Base-by-base conservation (phyloP, 2,797 vertebrate genomes). In the Acipenser ruthenus region DNA sequence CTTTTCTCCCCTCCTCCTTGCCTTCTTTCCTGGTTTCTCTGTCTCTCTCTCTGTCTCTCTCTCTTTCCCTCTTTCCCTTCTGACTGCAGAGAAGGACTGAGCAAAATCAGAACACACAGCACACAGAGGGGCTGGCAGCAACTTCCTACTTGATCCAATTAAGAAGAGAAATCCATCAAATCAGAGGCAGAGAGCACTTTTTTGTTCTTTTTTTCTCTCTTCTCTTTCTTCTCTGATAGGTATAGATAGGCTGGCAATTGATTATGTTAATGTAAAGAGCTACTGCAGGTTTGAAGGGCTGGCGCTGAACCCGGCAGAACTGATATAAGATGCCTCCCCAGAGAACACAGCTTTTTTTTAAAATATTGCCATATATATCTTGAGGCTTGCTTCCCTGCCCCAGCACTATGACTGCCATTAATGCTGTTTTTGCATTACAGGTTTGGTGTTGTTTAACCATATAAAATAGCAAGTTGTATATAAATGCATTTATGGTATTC, bases 61-160 rank as follows among this genome's bases (percentile, higher is more conserved):
- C 77, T 81, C 83, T 77, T 68, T 74, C 77, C 75, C 78, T 63
- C 74, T 79, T 73, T 75, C 77, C 70, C 82, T 80, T 76, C 79
- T 77, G 75, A 78, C 78, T 76, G 77, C 78, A 81, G 78, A 77
- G 82, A 79, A 81, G 82, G 72, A 83, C 86, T 84, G 84, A 86
- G 88, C 75, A 79, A 86, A 87, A 91, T 93, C 90, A 83, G 83
- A 78, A 87, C 78, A 89, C 85, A 89, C 90, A 87, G 90, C 87
- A 84, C 80, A 75, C 85, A 90, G 91, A 86, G 78, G 81, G 23
- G 23, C 23, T 37, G 23, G 23, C 23, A 92, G 91, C 87, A 93
- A 95, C 92, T 95, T 94, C 90, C 88, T 87, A 89, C 92, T 93
- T 96, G 91, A 97, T 98, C 93, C 92, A 98, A 96, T 97, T 97